Base-by-base conservation (phyloP, 1,140 invertebrate species). In the Magallana angulata region DNA sequence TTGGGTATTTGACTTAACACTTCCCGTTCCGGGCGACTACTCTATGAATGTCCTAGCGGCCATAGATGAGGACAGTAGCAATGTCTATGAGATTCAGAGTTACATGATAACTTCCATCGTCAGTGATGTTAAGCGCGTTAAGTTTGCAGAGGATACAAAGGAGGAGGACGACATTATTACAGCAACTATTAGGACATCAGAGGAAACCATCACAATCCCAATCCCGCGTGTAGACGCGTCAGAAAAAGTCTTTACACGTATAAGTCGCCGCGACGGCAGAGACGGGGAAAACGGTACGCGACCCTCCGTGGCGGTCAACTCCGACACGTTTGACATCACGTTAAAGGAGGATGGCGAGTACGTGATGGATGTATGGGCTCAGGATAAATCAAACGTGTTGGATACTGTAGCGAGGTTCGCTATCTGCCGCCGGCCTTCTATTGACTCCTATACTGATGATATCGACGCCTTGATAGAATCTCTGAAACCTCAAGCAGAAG, bases 361-460 rank as follows among this genome's bases (percentile, higher is more conserved):
- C 14, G 60, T 87, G 24, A 14, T 89, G 11, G 88, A 89, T 18
- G 83, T 89, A 7, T 89, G 83, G 16, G 82, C 36, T 9, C 58
- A 86, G 12, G 88, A 89, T 36, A 60, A 85, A 48, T 64, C 80
- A 7, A 68, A 68, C n/a, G n/a, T 59, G 1, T 56, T 87, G 16
- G 60, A 58, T 4, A 89, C 82, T 6, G 85, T 68, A 0, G 88
- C 85, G 9, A 60, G 83, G 59, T 89, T 87, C 57, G 80, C 83
- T 11, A 89, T 89, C n/a, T 60, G 83, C 57, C 64, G 83, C 11
- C 60, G 85, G 14, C 82, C 30, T 16, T 84, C 85, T 1, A 57
- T 86, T 56, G 85, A 89, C 12, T 86, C 85, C n/a, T 89, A 84
- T 57, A 83, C 82, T 36, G 83, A 85, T n/a, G 88, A 89, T n/a